These are phyloP conservation scores for Solea senegalensis DNA, from an alignment of 2,113 vertebrate species.

Conservation along the genomic window DNA sequence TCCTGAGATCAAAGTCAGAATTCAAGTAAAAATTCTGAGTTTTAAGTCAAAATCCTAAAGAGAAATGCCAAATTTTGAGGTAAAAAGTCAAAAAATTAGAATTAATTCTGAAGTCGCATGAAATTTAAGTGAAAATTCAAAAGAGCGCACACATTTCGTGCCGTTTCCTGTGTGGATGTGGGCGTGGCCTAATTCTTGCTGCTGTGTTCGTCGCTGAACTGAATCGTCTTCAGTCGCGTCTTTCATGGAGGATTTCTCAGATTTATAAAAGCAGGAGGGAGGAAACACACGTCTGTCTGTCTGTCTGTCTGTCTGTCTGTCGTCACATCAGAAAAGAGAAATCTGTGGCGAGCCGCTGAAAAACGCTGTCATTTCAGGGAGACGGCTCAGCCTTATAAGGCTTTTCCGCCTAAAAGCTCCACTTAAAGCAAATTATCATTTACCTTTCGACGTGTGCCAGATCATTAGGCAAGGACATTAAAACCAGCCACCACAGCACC, in stretches of 20 bases:
- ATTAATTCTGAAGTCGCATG: too few species aligned
- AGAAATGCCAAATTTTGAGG: too few species aligned
- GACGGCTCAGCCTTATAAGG: conserved; percentile 74
- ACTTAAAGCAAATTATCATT: conserved; percentile 87
- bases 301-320: conserved; percentile 30
- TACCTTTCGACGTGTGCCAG: conserved; percentile 84
- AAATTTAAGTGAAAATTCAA: too few species aligned
- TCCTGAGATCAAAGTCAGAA: too few species aligned
- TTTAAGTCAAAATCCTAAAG: too few species aligned
- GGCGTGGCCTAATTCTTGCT: conserved; percentile 32
- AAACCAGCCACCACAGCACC: conserved; percentile 82
- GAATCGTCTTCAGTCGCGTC: conserved; percentile 70
- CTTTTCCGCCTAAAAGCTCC: conserved; percentile 83
- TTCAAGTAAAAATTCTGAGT: too few species aligned
- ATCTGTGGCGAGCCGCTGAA: conserved; percentile 68
- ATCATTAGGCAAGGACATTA: conserved; percentile 87
- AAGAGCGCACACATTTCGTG: too few species aligned
- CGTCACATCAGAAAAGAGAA: conserved; percentile 71
- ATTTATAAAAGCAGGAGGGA: conserved; percentile 29
- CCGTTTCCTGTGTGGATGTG: too few species aligned
- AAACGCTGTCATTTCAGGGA: conserved; percentile 69
- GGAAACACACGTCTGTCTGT: conserved; percentile 11
- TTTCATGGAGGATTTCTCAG: conserved; percentile 62
- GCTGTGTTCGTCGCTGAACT: conserved; percentile 61
- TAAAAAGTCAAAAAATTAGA: too few species aligned